Base-by-base conservation (phyloP, 2,888 invertebrate genomes). In the Drosophila pseudotalamancana region DNA sequence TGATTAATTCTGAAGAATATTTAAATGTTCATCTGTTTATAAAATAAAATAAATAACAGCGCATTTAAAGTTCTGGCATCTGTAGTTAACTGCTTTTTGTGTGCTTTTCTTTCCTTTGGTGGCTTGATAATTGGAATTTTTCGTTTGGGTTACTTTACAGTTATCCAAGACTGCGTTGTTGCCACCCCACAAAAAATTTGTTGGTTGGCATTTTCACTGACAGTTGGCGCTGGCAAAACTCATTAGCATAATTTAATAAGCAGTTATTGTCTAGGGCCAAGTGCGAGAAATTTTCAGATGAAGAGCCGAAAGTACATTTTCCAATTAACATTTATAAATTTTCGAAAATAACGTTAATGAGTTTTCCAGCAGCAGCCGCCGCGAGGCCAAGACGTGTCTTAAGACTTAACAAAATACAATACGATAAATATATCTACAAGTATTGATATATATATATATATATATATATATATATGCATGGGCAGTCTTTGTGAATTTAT, bases 201-300 rank as follows among this genome's bases (percentile, higher is more conserved):
- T n/a, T n/a, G n/a, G 50, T 51, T 49, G 42, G 48, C 72, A 76
- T 75, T 79, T 78, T 78, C 59, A 61, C 74, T 67, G 72, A 82
- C 83, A 77, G 64, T 71, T 62, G 61, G 66, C 69, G 70, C 40
- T 23, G 79, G 57, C 39, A 67, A 75, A 87, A 81, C 82, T 87
- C 82, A 83, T 83, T 83, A 87, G 85, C 87, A 83, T 83, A 83
- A 83, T 83, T 83, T 87, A 85, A 87, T 83, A 87, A 84, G 85
- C 82, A 83, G 68, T 82, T 87, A 66, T 75, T 72, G 77, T 74
- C 76, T 73, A 62, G 68, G 67, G 70, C 40, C 56, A 57, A 71
- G 57, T 29, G 35, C 31, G 50, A 56, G 31, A 31, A 50, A 42
- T 25, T 64, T 49, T 27, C 45, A 53, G 55, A 25, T 27, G 29